Conservation (phyloP, 1,140 invertebrate genomes). For the Melipona quadrifasciata region DNA sequence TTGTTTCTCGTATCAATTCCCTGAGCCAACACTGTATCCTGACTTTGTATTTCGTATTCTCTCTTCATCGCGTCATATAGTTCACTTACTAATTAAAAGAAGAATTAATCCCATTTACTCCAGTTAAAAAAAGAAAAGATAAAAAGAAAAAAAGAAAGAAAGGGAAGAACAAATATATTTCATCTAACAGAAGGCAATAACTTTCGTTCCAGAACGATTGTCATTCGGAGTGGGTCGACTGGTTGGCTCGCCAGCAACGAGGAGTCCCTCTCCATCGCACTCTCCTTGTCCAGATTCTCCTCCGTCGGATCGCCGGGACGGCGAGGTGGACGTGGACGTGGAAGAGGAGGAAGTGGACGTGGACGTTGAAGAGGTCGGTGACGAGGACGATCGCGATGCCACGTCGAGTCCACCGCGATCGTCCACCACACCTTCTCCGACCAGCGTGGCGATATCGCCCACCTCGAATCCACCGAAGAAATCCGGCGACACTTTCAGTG, state of each 20-base stretch:
- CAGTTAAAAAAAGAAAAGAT: too few relatives aligned
- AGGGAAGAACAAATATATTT: not conserved
- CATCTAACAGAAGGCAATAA: not conserved
- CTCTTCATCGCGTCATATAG: not conserved
- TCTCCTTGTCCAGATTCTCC: conserved; percentile 75
- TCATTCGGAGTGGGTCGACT: conserved; percentile 80
- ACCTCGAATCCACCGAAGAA: conserved; percentile 70
- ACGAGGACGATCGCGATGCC: conserved; percentile 78
- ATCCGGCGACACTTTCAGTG: conserved; percentile 89
- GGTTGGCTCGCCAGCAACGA: conserved; percentile 78
- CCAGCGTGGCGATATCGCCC: conserved; percentile 64
- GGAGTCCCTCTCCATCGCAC: conserved; percentile 78
- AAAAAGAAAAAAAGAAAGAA: too few relatives aligned
- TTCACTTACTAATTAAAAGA: too few relatives aligned
- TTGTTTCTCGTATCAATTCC: not conserved
- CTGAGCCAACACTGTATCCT: not conserved
- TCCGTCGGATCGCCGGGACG: conserved; percentile 72
- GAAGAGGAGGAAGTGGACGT: conserved; percentile 79
- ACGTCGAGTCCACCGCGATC: conserved; percentile 76
- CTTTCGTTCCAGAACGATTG: conserved; percentile 72
- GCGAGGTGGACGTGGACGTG: conserved; percentile 78
- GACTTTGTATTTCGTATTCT: not conserved
- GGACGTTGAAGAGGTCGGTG: conserved; percentile 80
- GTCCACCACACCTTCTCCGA: conserved; percentile 74
- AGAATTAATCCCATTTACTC: not conserved